These are phyloP conservation scores for Catocala nupta DNA, from an alignment of 2,888 invertebrate genomes.

Conservation along the genomic window DNA sequence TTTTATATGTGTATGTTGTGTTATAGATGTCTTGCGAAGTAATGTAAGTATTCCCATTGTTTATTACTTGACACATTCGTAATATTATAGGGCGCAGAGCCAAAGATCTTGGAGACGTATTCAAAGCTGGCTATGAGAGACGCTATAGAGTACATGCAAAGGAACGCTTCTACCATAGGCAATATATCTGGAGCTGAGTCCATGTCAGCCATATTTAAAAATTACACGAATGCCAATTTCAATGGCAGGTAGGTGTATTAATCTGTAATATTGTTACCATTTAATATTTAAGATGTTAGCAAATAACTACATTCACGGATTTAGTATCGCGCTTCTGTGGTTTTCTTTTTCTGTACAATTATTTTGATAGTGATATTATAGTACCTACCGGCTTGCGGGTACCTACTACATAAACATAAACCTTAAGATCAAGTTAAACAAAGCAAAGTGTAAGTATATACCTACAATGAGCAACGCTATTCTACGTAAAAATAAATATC, in stretches of 20 bases:
- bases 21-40: neutral
- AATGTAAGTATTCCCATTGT: neutral
- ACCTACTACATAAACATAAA: no score
- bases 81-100: slow-evolving; percentile 91
- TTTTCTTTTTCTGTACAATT: no score
- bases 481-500: no score
- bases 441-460: no score
- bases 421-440: no score
- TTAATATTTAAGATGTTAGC: no score
- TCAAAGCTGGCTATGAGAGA: slow-evolving; percentile 97
- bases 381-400: no score
- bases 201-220: slow-evolving; percentile 96
- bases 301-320: no score
- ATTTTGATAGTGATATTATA: no score
- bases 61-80: slow-evolving; percentile 2
- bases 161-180: slow-evolving; percentile 95
- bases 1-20: no score
- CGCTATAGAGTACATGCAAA: slow-evolving; percentile 96
- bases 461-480: no score
- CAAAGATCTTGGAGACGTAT: slow-evolving; percentile 97
- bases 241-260: slow-evolving; percentile 90
- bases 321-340: no score
- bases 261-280: neutral
- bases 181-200: slow-evolving; percentile 96
- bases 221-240: slow-evolving; percentile 94